Evolutionary conservation across 2,888 invertebrate genomes (phyloP).

Genomic region (Nasonovia ribisnigri): DNA sequence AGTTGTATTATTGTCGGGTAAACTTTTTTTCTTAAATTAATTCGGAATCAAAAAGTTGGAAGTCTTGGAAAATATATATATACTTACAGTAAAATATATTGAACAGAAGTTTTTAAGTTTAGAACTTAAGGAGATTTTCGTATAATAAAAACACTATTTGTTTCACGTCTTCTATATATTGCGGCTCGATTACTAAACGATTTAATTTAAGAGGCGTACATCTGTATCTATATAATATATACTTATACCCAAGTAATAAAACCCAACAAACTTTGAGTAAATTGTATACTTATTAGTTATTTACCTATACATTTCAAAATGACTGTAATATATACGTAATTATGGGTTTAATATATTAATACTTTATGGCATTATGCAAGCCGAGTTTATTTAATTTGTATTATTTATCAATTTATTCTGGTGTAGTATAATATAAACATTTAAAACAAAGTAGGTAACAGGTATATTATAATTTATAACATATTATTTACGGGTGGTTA

Average conservation of each 20-base stretch:
- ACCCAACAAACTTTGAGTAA: neutral
- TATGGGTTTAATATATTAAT: neutral
- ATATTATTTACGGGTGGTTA: neutral
- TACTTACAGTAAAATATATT: neutral
- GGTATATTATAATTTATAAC: neutral
- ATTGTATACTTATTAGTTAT: neutral
- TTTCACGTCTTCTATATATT: conserved; percentile 13
- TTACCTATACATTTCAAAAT: neutral
- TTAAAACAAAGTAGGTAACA: neutral
- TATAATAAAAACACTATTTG: conserved; percentile 4
- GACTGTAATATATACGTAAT: neutral
- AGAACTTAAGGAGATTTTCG: neutral
- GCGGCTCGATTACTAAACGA: neutral
- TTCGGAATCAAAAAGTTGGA: conserved; percentile 10
- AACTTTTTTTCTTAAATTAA: conserved; percentile 32
- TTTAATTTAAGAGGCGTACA: conserved; percentile 5
- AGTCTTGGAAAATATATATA: neutral
- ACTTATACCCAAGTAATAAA: neutral
- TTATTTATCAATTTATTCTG: neutral
- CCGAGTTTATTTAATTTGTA: neutral
- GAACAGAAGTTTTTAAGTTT: neutral
- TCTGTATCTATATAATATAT: neutral
- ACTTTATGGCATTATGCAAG: neutral
- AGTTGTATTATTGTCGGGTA: neutral
- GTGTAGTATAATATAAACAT: neutral